Evolutionary conservation across 1,140 invertebrate genomes (phyloP), one percentile per base, ranked within the genome.

Genomic region (Drosophila pandora): DNA sequence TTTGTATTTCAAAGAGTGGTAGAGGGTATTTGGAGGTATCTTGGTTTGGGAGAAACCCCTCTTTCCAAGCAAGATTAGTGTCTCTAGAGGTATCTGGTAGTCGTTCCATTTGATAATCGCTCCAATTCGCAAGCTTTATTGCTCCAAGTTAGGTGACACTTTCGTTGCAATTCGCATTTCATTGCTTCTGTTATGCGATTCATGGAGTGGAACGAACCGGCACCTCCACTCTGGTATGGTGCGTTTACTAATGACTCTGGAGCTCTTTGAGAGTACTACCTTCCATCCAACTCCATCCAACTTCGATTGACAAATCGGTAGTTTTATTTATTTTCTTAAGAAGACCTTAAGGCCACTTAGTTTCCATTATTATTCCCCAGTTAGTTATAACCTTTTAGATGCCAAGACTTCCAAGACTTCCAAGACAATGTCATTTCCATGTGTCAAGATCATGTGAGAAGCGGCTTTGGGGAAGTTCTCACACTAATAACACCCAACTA

Each of bases 141-240:
- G 39, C 10, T 41, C n/a, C 12, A n/a, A 37, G 43, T 67, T 65
- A 58, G 55, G 79, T 82, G 82, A 85, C 82, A 85, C 82, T 85
- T 85, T 87, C 75, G 82, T 73, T 78, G 67, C 48, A 79, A 83
- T 64, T 76, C 68, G 76, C 62, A 80, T 77, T 80, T 75, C 53
- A 71, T 68, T 75, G 71, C 73, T 58, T 25, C 6, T 53, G 53
- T 72, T 75, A 71, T 62, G 67, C 47, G 25, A 21, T 41, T 41
- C 53, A 23, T 69, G 64, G 65, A 64, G 83, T 87, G 82, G 83
- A 87, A 87, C 82, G 83, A 82, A 87, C 69, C 74, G 78, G 76
- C 67, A 80, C 69, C 41, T 17, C 41, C 25, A 28, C 25, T 28
- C 25, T 28, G 25, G 25, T 28, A 4, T 28, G 5, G 5, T 28